Conservation (phyloP, 2,113 vertebrate genomes). For the Podiceps cristatus region DNA sequence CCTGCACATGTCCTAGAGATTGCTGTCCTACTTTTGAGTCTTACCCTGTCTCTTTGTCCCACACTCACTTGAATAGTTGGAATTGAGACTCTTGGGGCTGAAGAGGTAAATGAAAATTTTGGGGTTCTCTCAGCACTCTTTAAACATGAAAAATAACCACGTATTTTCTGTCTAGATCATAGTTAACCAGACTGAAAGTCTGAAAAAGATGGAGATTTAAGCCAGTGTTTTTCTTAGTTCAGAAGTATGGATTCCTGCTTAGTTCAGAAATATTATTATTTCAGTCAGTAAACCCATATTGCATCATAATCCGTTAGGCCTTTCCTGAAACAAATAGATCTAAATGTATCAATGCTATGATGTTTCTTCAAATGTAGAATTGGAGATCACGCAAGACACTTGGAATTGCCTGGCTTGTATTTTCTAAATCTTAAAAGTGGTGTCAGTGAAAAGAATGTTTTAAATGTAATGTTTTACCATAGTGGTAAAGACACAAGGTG, state of each 20-base stretch:
- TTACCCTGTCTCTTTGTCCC: background rate
- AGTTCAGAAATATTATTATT: background rate
- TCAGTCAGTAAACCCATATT: background rate
- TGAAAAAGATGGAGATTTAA: background rate
- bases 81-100: background rate
- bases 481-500: background rate
- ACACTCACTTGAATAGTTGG: background rate
- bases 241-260: background rate
- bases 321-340: background rate
- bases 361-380: background rate
- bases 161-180: background rate
- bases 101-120: background rate
- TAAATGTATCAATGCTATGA: background rate
- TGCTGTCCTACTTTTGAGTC: background rate
- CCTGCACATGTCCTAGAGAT: background rate
- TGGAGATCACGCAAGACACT: background rate
- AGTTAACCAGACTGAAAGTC: background rate
- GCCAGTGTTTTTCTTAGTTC: background rate
- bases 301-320: background rate
- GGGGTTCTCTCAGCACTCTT: background rate
- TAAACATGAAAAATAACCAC: background rate
- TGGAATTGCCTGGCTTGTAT: background rate
- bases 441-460: background rate
- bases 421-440: background rate
- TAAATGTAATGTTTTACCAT: background rate